A percentile compares a stretch with the other conserved stretches of the same genome.
These are phyloP conservation scores for Brachypteracias leptosomus DNA, from an alignment of 2,113 vertebrate genomes.

Conservation along the genomic window DNA sequence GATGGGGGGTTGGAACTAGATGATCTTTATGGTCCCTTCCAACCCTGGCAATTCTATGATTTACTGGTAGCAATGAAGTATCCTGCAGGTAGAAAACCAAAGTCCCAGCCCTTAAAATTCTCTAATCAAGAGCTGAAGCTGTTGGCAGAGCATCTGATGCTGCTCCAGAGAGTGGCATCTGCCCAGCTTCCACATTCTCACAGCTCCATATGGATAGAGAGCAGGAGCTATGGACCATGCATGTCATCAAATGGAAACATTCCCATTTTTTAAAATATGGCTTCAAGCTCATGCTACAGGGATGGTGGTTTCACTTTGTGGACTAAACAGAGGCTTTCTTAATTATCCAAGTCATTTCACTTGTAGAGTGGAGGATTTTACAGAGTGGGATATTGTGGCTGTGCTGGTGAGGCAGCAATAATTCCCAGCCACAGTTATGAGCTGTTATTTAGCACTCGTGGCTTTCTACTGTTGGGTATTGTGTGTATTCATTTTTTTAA, in stretches of 20 bases:
- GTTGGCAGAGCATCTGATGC: background rate
- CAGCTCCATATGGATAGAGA: background rate
- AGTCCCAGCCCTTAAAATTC: background rate
- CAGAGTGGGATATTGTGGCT: background rate
- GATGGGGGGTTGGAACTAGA: no score
- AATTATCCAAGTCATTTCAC: constrained; percentile 5
- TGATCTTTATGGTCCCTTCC: no score
- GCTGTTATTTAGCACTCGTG: background rate
- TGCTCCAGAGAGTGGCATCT: background rate
- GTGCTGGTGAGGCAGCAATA: constrained; percentile 11
- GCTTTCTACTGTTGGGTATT: constrained; percentile 1
- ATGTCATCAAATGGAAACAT: background rate
- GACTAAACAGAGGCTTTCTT: background rate
- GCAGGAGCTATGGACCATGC: background rate
- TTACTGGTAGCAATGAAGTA: background rate
- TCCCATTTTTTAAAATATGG: background rate
- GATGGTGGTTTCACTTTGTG: constrained; percentile 15
- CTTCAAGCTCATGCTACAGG: background rate
- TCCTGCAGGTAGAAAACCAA: background rate
- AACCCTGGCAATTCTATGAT: no score
- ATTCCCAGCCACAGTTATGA: constrained; percentile 22
- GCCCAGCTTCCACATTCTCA: background rate
- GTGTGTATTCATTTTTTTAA: background rate
- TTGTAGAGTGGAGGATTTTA: background rate
- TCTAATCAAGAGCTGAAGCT: background rate